Evolutionary conservation across 2,888 invertebrate species (phyloP).

Genomic region (Pyrrhosoma nymphula): DNA sequence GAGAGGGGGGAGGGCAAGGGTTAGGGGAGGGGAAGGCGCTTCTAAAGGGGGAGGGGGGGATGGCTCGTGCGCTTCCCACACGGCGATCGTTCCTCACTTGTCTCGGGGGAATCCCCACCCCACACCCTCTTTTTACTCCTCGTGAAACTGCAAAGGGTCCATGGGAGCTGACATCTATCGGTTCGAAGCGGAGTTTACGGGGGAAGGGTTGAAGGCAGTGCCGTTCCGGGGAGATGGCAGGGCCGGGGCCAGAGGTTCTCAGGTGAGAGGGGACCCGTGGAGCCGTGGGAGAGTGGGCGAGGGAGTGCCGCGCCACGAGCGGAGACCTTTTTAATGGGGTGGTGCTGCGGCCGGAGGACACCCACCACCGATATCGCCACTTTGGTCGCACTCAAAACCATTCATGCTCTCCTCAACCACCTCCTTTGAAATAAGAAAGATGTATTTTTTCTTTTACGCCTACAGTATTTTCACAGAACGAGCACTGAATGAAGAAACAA

Average conservation of each 20-base stretch:
- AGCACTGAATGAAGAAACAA: no score
- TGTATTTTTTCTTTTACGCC: no score
- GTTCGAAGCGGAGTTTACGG: background rate
- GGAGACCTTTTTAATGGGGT: background rate
- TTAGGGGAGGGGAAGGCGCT: no score
- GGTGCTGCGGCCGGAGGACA: background rate
- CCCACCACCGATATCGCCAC: background rate
- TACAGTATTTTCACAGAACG: no score
- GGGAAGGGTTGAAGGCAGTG: background rate
- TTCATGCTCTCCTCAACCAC: no score
- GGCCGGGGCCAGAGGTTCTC: background rate
- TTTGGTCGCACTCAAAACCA: no score
- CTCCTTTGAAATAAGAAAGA: no score
- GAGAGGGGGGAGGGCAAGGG: no score
- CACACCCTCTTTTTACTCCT: background rate
- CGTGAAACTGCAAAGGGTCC: background rate
- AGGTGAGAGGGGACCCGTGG: background rate
- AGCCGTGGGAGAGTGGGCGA: background rate
- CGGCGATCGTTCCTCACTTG: constrained; percentile 35
- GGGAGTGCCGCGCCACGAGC: no score
- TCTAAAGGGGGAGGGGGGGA: background rate
- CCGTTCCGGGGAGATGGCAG: background rate
- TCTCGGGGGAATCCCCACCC: background rate
- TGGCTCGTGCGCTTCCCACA: background rate
- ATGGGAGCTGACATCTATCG: constrained; percentile 40